These are phyloP conservation scores for Melitaea cinxia DNA, from an alignment of 1,140 invertebrate species.

Conservation along the genomic window DNA sequence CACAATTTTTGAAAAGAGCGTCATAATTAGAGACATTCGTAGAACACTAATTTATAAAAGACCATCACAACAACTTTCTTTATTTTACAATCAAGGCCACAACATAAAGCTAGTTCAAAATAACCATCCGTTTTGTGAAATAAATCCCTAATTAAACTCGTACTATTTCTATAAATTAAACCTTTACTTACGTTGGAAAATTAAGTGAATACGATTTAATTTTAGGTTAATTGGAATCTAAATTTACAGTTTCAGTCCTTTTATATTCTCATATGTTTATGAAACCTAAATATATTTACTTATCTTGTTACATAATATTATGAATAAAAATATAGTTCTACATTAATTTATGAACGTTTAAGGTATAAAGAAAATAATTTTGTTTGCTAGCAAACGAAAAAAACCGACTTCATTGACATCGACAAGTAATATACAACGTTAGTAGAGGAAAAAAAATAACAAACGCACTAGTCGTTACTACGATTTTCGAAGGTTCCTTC, in stretches of 20 bases:
- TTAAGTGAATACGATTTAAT: neutral
- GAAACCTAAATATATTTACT: neutral
- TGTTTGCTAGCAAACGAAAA: too few relatives aligned
- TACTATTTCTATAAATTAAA: constrained; percentile 3
- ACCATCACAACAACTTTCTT: neutral
- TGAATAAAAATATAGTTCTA: too few relatives aligned
- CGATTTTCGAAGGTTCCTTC: too few relatives aligned
- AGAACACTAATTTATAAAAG: neutral
- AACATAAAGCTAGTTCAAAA: neutral
- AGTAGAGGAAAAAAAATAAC: too few relatives aligned
- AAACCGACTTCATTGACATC: too few relatives aligned
- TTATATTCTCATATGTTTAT: neutral
- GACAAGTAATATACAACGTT: too few relatives aligned
- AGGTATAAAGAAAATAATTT: too few relatives aligned
- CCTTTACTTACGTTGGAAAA: neutral
- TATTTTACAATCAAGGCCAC: neutral
- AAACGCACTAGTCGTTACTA: too few relatives aligned
- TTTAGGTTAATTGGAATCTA: constrained; percentile 3
- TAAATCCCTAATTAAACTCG: constrained; percentile 3
- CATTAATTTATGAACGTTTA: too few relatives aligned
- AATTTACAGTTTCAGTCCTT: neutral
- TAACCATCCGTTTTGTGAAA: neutral
- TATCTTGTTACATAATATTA: neutral
- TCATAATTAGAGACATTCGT: too few relatives aligned
- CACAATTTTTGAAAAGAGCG: too few relatives aligned